Evolutionary conservation across 2,797 vertebrate species (phyloP), one percentile per base, ranked within the genome.

Genomic region (Cynopterus sphinx): DNA sequence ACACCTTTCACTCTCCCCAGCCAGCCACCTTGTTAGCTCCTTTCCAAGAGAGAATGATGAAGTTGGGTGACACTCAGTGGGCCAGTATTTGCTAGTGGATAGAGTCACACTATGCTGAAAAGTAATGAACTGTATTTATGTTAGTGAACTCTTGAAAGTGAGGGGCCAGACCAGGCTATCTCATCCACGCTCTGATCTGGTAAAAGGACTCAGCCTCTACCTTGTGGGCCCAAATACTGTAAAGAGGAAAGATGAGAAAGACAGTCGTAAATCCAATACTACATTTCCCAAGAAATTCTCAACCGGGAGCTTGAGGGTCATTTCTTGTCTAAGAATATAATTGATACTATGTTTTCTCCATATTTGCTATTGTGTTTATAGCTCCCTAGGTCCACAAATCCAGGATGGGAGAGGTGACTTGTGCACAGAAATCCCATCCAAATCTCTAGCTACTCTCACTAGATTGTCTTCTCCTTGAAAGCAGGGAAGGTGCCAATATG

Each of bases 181-280:
- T 16, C 49, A 77, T n/a, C n/a, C 36, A 16, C 19, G 9, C 6
- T 1, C 1, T 36, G 19, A 49, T 59, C 31, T n/a, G 6, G 31
- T n/a, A 10, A 36, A 22, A 81, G 26, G 33, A 10, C 1, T 28
- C 26, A 22, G 17, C 15, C 31, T 39, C n/a, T 19, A 71, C 4
- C 6, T 2, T 2, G 1, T 0, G 22, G 65, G 39, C 21, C 41
- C 22, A 55, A 33, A 28, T 19, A 2, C 24, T 67, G 85, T 0
- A 39, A 53, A 59, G 33, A 59, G 39, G 33, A 85, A 26, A 26
- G 15, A 53, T 39, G n/a, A 43, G 8, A 70, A 89, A 82, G 41
- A 15, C 33, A 65, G n/a, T 4, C 2, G 1, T 4, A 13, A 16
- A 9, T 68, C 57, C 1, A 43, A 4, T 1, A 43, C 11, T 9